phyloP scores from a whole-genome alignment of 2,797 vertebrate genomes.

The Ptychadena robeensis region DNA sequence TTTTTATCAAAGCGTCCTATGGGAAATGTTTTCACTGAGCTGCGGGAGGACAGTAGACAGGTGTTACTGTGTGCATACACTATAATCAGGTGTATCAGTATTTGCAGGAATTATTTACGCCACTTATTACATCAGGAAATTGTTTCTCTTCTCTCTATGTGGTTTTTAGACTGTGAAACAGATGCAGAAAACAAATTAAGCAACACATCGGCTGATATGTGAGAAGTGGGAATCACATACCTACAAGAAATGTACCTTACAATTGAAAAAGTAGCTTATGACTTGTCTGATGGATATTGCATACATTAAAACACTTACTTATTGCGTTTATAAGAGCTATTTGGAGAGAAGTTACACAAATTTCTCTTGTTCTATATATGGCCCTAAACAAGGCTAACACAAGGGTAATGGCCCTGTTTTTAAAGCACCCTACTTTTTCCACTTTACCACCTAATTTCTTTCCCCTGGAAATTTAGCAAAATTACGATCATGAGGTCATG shows the following conservation, averaged over 20 bases:
- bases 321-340: background rate
- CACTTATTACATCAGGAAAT: slow-evolving; percentile 6
- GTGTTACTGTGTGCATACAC: slow-evolving; percentile 39
- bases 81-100: slow-evolving; percentile 35
- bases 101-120: background rate
- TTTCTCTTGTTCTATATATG: background rate
- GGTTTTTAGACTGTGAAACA: background rate
- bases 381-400: background rate
- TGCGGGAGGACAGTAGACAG: slow-evolving; percentile 15
- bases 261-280: background rate
- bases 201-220: background rate
- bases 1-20: slow-evolving; percentile 21
- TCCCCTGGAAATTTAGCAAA: background rate
- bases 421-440: background rate
- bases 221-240: background rate
- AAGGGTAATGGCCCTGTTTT: background rate
- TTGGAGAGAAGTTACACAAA: background rate
- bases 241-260: background rate
- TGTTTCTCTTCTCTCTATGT: background rate
- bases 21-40: slow-evolving; percentile 24
- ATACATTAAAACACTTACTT: background rate
- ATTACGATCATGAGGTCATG: background rate
- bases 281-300: background rate
- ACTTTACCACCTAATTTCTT: background rate
- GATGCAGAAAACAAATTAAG: background rate